phyloP scores from a whole-genome alignment of 1,140 invertebrate species.

The Lepidostoma basale region DNA sequence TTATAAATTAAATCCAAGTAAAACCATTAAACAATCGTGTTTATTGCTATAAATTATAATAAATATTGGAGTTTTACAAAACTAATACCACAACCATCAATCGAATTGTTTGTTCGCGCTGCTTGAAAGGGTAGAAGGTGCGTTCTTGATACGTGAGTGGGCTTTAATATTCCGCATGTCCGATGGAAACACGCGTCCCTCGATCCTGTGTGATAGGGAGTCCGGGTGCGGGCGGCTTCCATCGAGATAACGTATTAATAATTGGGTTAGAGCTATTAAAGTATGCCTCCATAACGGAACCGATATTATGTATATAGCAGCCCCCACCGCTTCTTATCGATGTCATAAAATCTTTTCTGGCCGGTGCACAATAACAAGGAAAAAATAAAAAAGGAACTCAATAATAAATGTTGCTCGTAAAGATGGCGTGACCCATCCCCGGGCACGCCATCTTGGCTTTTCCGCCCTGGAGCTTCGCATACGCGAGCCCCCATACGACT shows the following conservation, averaged over 20 bases:
- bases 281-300: slow-evolving; percentile 45
- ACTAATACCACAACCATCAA: no score
- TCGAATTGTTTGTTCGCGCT: neutral
- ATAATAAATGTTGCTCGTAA: slow-evolving; percentile 47
- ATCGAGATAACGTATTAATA: slow-evolving; percentile 46
- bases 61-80: no score
- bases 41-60: no score
- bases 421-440: slow-evolving; percentile 47
- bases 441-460: slow-evolving; percentile 43
- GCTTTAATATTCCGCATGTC: neutral
- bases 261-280: slow-evolving; percentile 47
- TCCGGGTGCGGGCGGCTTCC: slow-evolving; percentile 14
- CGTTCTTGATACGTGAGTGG: neutral
- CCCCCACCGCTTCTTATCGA: slow-evolving; percentile 38
- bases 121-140: slow-evolving; percentile 2
- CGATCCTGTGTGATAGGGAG: slow-evolving; percentile 41
- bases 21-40: no score
- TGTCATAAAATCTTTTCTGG: slow-evolving; percentile 48
- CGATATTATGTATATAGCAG: slow-evolving; percentile 44
- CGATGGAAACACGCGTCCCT: slow-evolving; percentile 11
- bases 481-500: no score
- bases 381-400: slow-evolving; percentile 46
- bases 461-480: slow-evolving; percentile 4
- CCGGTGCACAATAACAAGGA: slow-evolving; percentile 46
- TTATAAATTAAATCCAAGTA: no score